Base-by-base conservation (phyloP, 2,113 vertebrate species). In the Lamprologus speciosus region DNA sequence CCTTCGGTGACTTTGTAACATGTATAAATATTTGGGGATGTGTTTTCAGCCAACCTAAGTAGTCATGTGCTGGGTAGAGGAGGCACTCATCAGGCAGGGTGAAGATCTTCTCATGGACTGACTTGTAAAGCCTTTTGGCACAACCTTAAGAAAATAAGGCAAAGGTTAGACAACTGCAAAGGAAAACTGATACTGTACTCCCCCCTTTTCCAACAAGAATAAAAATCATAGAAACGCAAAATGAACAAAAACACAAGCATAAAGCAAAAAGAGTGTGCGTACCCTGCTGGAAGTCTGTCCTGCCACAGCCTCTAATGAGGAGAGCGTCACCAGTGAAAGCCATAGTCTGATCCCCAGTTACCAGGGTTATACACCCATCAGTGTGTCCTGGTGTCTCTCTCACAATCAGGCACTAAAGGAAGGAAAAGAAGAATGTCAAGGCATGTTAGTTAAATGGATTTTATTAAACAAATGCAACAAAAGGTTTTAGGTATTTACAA, bases 241-340 rank as follows among this genome's bases (percentile, higher is more conserved):
- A 63, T 11, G 2, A 33, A 17, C 16, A 60, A 65, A 65, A 60
- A 97, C 97, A 97, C 70, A 88, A 60, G 28, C 28, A 60, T 10
- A 33, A 60, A 33, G 8, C 57, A 0, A 33, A 60, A 31, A 31
- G 14, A 93, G 88, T 97, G 97, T 19, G 7, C 0, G 1, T 91
- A 98, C 98, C 98, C 92, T 98, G 97, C 90, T 98, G 98, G 93
- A 98, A 98, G 91, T 98, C 98, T 0, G 98, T 98, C 54, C 98
- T 95, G 10, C 98, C 98, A 53, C 98, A 98, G 73, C 98, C 98
- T 73, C 98, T 93, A 92, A 98, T 97, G 33, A 98, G 97, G 37
- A 98, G 93, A 10, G 97, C 84, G 2, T 98, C 98, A 7, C 98
- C 98, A 2, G 98, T 98, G 89, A 98, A 98, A 26, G 96, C 98